Conservation (phyloP, 2,888 invertebrate genomes). For the Stenolophus ochropezus region DNA sequence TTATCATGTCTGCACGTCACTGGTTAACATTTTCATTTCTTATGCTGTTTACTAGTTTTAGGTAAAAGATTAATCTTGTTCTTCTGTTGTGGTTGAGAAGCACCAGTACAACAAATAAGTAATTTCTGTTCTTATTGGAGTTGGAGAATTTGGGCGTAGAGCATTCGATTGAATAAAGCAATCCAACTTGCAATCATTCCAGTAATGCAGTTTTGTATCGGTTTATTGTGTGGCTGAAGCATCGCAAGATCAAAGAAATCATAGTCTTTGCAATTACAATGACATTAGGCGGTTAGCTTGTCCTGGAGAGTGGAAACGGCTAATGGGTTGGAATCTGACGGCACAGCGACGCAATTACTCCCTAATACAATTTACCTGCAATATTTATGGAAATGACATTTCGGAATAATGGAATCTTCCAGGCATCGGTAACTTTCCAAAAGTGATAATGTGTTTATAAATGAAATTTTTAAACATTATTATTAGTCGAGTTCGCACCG, state of each 20-base stretch:
- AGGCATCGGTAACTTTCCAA: neutral
- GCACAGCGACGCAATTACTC: neutral
- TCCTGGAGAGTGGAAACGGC: neutral
- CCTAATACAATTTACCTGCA: slow-evolving; percentile 23
- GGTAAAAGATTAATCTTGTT: no score
- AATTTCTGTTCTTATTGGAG: neutral
- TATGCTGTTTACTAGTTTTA: no score
- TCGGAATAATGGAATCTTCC: slow-evolving; percentile 22
- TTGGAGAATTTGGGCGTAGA: neutral
- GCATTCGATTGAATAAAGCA: neutral
- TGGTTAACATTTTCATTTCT: no score
- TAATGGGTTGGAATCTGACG: neutral
- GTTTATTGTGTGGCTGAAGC: neutral
- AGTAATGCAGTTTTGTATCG: neutral
- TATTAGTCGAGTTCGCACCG: neutral
- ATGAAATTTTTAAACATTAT: neutral
- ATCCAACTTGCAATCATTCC: neutral
- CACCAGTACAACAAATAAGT: neutral
- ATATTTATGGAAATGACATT: slow-evolving; percentile 46
- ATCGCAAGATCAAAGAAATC: neutral
- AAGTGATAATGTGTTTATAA: neutral
- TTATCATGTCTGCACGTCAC: no score
- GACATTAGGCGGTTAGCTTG: neutral
- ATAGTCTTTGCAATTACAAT: neutral
- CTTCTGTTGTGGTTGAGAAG: no score